Evolutionary conservation across 2,888 invertebrate genomes (phyloP).

Genomic region (Eucera pruinosa): DNA sequence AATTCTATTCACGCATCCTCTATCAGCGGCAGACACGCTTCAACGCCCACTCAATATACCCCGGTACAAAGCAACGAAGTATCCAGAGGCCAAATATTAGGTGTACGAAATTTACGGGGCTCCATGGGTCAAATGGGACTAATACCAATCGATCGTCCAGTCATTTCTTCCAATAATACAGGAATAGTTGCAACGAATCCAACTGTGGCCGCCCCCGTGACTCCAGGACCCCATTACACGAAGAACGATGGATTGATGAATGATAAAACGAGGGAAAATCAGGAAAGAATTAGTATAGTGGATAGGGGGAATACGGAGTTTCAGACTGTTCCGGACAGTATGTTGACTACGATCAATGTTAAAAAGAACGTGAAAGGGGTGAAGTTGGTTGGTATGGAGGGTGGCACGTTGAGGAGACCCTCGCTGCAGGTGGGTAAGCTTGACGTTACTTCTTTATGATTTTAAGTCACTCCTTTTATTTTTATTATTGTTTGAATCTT

Average conservation of each 20-base stretch:
- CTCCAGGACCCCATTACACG: constrained; percentile 51
- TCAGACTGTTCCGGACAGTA: constrained; percentile 61
- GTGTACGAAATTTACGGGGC: constrained; percentile 77
- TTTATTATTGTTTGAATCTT: too few relatives aligned
- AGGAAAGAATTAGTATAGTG: constrained; percentile 54
- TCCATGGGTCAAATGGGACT: constrained; percentile 69
- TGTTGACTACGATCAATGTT: constrained; percentile 65
- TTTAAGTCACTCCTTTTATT: background rate
- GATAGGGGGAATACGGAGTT: constrained; percentile 80
- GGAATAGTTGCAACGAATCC: constrained; percentile 24
- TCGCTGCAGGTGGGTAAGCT: constrained; percentile 79
- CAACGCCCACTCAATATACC: constrained; percentile 53
- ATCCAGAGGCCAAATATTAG: constrained; percentile 78
- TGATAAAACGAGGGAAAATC: constrained; percentile 58
- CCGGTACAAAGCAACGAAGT: constrained; percentile 59
- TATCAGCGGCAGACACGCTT: constrained; percentile 57
- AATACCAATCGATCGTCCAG: constrained; percentile 48
- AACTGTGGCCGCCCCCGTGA: constrained; percentile 32
- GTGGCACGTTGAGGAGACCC: constrained; percentile 80
- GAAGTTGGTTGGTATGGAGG: constrained; percentile 83
- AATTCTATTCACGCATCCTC: constrained; percentile 69
- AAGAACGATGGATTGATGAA: constrained; percentile 49
- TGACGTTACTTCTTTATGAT: constrained; percentile 43
- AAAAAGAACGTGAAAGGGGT: constrained; percentile 82
- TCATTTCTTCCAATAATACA: constrained; percentile 2